A percentile compares a stretch with the other conserved stretches of the same genome.
Conservation (phyloP, 1,140 invertebrate species). For the Cherax destructor region DNA sequence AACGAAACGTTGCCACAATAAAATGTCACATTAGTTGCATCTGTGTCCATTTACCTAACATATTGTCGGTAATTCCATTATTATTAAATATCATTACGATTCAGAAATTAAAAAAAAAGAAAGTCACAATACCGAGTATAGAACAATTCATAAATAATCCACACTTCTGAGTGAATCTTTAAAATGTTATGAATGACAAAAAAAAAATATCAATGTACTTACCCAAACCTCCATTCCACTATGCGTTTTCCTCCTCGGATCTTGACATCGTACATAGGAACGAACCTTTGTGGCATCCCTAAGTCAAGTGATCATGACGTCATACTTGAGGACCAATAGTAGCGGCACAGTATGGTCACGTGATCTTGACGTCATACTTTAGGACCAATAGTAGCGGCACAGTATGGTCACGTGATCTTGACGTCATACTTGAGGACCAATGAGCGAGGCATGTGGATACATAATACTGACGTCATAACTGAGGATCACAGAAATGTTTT, state of each 20-base stretch:
- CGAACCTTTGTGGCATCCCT: conserved; percentile 46
- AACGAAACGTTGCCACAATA: no score
- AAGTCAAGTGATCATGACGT: conserved; percentile 11
- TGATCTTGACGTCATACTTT: not conserved
- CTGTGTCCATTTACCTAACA: no score
- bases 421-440: not conserved
- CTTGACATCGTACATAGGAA: conserved; percentile 53
- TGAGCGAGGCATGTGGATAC: not conserved
- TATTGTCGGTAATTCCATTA: no score
- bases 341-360: not conserved
- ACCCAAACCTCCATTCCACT: conserved; percentile 56
- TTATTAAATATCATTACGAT: no score
- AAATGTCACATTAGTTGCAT: no score
- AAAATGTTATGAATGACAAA: not conserved
- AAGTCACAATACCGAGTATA: no score
- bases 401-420: conserved; percentile 5
- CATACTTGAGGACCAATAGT: not conserved
- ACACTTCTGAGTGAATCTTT: no score
- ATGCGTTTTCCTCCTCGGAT: conserved; percentile 47
- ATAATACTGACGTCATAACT: not conserved
- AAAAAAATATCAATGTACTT: not conserved
- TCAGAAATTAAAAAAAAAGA: no score
- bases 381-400: not conserved
- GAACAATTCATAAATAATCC: no score
- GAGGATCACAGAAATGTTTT: not conserved